phyloP scores from a whole-genome alignment of 2,113 vertebrate species.

The Ivindomyrus marchei region DNA sequence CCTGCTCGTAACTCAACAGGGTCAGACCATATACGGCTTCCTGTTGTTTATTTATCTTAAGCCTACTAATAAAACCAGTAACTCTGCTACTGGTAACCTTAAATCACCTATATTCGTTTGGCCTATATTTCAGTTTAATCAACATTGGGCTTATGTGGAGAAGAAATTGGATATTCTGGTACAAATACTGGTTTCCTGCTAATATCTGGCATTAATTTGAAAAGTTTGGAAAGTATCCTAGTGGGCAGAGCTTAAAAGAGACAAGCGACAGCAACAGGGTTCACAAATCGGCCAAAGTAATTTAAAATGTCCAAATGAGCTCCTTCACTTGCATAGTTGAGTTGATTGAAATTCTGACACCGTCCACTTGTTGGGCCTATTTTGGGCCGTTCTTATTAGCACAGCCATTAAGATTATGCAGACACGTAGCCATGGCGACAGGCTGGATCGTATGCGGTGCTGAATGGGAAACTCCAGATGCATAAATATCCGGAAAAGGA shows the following conservation, averaged over 20 bases:
- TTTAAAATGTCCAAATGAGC: not conserved
- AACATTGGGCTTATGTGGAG: not conserved
- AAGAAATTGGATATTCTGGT: not conserved
- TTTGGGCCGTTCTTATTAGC: not conserved
- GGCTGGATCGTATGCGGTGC: not conserved
- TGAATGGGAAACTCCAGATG: not conserved
- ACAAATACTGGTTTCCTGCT: not conserved
- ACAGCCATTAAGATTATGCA: not conserved
- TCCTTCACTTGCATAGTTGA: not conserved
- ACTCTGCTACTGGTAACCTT: not conserved
- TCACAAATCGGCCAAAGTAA: not conserved
- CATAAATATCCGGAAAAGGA: not conserved
- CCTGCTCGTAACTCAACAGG: not conserved
- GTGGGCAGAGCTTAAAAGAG: not conserved
- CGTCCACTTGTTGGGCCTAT: not conserved
- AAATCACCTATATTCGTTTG: not conserved
- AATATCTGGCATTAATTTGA: not conserved
- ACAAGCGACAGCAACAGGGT: not conserved
- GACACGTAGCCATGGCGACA: slow-evolving; percentile 5
- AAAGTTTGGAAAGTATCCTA: not conserved
- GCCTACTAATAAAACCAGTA: not conserved
- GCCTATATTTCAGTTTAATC: not conserved
- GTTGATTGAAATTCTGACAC: not conserved
- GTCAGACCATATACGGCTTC: not conserved
- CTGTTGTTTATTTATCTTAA: not conserved